These are phyloP conservation scores for Dynastes hyllus DNA, from an alignment of 2,888 invertebrate species.

Conservation along the genomic window DNA sequence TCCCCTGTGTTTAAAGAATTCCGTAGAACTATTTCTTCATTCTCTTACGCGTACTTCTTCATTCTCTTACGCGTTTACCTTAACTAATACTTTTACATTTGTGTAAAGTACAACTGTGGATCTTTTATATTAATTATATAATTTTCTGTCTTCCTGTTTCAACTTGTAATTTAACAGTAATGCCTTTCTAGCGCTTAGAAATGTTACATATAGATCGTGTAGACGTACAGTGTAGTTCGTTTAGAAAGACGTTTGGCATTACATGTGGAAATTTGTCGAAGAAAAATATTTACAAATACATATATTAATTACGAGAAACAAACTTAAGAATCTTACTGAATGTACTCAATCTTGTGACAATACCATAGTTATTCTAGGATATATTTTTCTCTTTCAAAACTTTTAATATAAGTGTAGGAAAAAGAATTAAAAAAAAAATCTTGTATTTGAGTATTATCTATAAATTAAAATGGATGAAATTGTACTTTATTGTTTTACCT, in stretches of 20 bases:
- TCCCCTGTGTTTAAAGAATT: constrained; percentile 5
- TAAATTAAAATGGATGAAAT: not conserved
- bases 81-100: too few relatives aligned
- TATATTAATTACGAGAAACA: constrained; percentile 25
- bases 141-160: constrained; percentile 23
- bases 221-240: not conserved
- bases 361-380: constrained; percentile 63
- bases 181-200: constrained; percentile 16
- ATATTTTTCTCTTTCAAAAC: constrained; percentile 59
- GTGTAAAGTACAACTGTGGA: too few relatives aligned
- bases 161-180: constrained; percentile 16
- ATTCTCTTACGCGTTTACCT: too few relatives aligned
- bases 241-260: constrained; percentile 16
- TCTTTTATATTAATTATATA: not conserved
- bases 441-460: constrained; percentile 26
- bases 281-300: constrained; percentile 5
- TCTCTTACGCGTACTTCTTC: not conserved
- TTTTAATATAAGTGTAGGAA: constrained; percentile 48
- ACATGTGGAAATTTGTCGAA: constrained; percentile 23
- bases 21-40: not conserved
- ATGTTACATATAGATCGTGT: constrained; percentile 12
- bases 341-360: constrained; percentile 70
- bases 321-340: constrained; percentile 49
- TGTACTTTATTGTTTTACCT: not conserved
- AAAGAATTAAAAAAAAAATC: constrained; percentile 23